Evolutionary conservation across 1,140 invertebrate genomes (phyloP), one percentile per base, ranked within the genome.

Genomic region (Pseudomyrmex cubaensis): DNA sequence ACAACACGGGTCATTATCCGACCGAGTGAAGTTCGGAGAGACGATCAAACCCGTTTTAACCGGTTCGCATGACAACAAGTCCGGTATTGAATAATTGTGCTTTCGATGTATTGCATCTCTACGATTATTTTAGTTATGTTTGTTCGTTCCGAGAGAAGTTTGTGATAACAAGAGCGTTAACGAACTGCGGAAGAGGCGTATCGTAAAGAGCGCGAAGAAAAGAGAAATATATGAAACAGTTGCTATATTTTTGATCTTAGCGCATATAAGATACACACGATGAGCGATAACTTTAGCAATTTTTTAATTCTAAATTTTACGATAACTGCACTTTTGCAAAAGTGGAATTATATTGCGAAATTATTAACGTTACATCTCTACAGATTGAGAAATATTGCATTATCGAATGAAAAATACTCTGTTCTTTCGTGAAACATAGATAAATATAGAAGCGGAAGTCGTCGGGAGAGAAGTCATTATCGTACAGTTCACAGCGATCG

Each of bases 1-100:
- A 13, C 48, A 50, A 22, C 56, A 77, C 56, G 5, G 9, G 17
- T 66, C 50, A 50, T 77, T 67, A 77, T 67, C 74, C 17, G 15
- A 8, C 22, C 46, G 12, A 22, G 13, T 10, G 20, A 4, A 15
- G 44, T 35, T 25, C 52, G 20, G 20, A 4, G 2, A 9, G 12
- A 50, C 10, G 48, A 52, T 12, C 50, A 52, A 17, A 22, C 15
- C 9, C 12, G 50, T 54, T 76, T 20, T 64, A 77, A 77, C 74
- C 50, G 74, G 74, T 44, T 77, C 25, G 48, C 54, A 12, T 17
- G 48, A 25, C 35, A 35, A 35, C 35, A 35, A 35, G 35, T 35
- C 5, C 35, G 4, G 5, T 35, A 35, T 35, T 10, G 17, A 67
- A 56, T 44, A 56, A 77, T 77, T 44, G 20, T 1, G 46, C 13